Percentiles rank a stretch among this genome's conserved stretches.
These are phyloP conservation scores for Ichneumon xanthorius DNA, from an alignment of 2,888 invertebrate genomes.

Conservation along the genomic window DNA sequence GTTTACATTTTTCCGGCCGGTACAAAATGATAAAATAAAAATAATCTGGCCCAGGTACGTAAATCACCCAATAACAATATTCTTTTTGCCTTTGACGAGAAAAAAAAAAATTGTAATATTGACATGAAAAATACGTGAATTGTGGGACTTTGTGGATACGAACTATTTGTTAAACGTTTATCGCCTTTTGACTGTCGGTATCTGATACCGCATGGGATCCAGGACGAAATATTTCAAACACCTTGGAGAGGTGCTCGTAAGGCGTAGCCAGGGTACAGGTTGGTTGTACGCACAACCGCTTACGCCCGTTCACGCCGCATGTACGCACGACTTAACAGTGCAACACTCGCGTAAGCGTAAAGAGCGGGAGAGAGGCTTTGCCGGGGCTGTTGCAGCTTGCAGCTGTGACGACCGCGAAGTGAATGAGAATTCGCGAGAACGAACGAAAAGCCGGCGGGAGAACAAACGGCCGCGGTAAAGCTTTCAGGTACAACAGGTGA, in stretches of 20 bases:
- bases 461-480: constrained; percentile 44
- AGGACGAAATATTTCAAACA: background rate
- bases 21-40: no score
- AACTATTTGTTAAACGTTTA: no score
- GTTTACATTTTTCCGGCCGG: no score
- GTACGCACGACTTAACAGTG: constrained; percentile 10
- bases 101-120: background rate
- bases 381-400: background rate
- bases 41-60: no score
- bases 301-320: constrained; percentile 25
- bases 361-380: background rate
- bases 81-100: background rate
- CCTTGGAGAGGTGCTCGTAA: constrained; percentile 25
- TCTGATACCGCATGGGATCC: background rate
- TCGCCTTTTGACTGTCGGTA: background rate
- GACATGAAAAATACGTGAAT: no score
- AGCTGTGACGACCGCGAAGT: constrained; percentile 15
- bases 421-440: constrained; percentile 19
- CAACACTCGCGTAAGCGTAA: constrained; percentile 30
- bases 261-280: constrained; percentile 9
- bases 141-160: no score
- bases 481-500: constrained; percentile 50
- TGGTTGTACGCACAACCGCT: constrained; percentile 23
- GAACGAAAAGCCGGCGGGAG: constrained; percentile 17
- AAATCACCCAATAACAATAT: no score